phyloP scores from a whole-genome alignment of 2,113 vertebrate genomes.

The Salvelinus fontinalis region DNA sequence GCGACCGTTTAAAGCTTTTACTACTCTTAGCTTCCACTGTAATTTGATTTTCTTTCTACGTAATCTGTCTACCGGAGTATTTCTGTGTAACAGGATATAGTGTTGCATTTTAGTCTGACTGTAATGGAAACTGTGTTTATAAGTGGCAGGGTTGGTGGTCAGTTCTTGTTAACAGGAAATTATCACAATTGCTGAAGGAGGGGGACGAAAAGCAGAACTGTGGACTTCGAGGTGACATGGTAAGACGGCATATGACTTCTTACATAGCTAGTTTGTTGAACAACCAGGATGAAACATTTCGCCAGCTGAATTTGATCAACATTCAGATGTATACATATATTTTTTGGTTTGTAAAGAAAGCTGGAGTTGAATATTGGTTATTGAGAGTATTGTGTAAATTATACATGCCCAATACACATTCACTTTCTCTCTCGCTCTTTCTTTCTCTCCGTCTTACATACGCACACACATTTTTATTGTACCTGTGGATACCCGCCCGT shows the following conservation, averaged over 20 bases:
- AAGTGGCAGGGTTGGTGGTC: neutral
- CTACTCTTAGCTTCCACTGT: no score
- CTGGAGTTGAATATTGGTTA: no score
- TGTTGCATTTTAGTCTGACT: neutral
- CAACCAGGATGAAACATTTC: no score
- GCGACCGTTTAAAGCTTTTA: no score
- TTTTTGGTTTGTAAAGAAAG: no score
- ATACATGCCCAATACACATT: neutral
- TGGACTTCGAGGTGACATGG: neutral
- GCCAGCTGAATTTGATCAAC: no score
- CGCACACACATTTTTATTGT: conserved; percentile 2
- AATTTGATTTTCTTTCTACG: no score
- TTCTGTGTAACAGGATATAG: neutral
- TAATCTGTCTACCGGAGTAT: neutral
- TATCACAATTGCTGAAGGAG: neutral
- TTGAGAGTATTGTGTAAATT: no score
- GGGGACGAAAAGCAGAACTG: neutral
- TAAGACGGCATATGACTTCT: neutral
- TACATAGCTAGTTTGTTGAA: no score
- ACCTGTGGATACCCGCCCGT: neutral
- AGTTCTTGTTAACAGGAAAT: conserved; percentile 6
- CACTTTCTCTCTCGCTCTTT: no score
- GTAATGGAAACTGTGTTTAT: conserved; percentile 13
- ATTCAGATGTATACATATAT: no score
- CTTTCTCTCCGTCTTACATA: neutral